These are phyloP conservation scores for Cryptoleucopteryx plumbea DNA, from an alignment of 2,113 vertebrate species.

Conservation along the genomic window DNA sequence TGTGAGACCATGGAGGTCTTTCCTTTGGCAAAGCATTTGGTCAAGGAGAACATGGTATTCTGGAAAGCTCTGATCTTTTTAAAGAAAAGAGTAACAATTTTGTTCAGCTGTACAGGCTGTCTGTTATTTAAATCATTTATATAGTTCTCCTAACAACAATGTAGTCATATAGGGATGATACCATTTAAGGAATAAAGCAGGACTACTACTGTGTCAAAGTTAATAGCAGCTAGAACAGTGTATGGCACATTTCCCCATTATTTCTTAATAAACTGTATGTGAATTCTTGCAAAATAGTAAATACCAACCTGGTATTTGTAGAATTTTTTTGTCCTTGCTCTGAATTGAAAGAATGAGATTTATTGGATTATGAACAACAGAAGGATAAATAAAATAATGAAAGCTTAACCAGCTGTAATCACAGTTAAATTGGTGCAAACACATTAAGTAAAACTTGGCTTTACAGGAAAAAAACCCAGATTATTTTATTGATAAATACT, in stretches of 20 bases:
- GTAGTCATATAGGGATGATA: not conserved
- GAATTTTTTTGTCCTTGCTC: not conserved
- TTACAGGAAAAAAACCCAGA: not conserved
- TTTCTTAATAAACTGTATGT: not conserved
- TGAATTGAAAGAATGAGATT: not conserved
- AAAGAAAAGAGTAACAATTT: not conserved
- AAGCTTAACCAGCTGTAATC: not conserved
- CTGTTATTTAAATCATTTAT: not conserved
- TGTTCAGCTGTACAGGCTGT: not conserved
- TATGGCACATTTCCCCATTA: not conserved
- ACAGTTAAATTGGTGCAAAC: not conserved
- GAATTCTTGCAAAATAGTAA: not conserved
- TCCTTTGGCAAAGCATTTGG: not conserved
- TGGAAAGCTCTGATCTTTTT: not conserved
- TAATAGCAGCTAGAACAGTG: not conserved
- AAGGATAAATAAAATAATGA: not conserved
- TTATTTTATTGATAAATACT: not conserved
- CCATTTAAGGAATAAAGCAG: constrained; percentile 23
- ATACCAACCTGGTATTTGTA: not conserved
- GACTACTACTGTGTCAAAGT: not conserved
- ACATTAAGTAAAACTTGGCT: not conserved
- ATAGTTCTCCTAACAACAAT: constrained; percentile 8
- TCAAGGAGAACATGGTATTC: not conserved
- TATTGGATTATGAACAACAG: not conserved
- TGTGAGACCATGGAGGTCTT: not conserved